Percentiles rank a stretch among this genome's conserved stretches.
phyloP scores from a whole-genome alignment of 2,888 invertebrate genomes.

The Polyommatus icarus region DNA sequence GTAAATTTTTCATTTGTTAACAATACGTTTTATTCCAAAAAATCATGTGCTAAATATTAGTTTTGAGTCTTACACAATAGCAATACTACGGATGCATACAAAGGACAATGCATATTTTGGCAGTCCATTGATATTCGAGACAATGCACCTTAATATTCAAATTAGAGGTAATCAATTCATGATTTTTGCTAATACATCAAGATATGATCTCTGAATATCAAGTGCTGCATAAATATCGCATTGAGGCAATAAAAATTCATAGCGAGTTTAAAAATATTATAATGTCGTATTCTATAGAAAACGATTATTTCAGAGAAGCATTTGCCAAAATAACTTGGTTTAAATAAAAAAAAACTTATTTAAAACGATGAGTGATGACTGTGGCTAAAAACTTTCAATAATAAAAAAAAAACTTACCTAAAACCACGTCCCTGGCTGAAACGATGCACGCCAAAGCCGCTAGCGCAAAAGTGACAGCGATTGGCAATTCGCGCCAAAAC shows the following conservation, averaged over 20 bases:
- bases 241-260: constrained; percentile 47
- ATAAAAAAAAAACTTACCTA: constrained; percentile 58
- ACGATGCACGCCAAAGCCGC: constrained; percentile 57
- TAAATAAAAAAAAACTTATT: constrained; percentile 56
- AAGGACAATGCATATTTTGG: constrained; percentile 31
- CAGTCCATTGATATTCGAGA: constrained; percentile 25
- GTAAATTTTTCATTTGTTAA: not conserved
- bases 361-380: constrained; percentile 68
- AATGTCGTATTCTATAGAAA: constrained; percentile 34
- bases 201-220: constrained; percentile 60
- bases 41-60: not conserved
- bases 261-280: constrained; percentile 41
- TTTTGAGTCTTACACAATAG: not conserved
- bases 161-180: constrained; percentile 53
- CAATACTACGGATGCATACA: constrained; percentile 44
- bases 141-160: constrained; percentile 48
- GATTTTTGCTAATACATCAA: constrained; percentile 66
- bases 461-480: constrained; percentile 58
- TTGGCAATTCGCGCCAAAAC: constrained; percentile 72
- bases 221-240: constrained; percentile 48
- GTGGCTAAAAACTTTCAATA: constrained; percentile 53
- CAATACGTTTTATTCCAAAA: not conserved
- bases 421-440: constrained; percentile 67
- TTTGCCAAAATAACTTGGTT: constrained; percentile 34
- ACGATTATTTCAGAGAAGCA: constrained; percentile 8